phyloP scores from a whole-genome alignment of 2,113 vertebrate genomes.

The Onychorhynchus coronatus region DNA sequence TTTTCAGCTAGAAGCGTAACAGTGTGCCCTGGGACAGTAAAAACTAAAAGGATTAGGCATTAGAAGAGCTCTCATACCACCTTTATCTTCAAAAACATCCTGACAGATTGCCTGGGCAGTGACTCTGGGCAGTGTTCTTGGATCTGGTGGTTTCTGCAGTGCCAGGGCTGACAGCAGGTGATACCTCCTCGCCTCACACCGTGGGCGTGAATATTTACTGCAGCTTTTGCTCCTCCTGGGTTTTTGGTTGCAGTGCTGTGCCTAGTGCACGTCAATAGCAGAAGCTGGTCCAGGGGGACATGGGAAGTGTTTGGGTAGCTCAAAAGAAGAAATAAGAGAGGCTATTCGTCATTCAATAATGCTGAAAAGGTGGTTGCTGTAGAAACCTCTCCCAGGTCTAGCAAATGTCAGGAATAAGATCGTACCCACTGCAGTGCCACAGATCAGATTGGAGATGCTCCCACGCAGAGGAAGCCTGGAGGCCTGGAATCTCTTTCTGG shows the following conservation, averaged over 20 bases:
- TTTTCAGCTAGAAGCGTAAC: not conserved
- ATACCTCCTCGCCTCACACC: not conserved
- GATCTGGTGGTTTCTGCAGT: not conserved
- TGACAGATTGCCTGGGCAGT: not conserved
- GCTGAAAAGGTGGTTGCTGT: not conserved
- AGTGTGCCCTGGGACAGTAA: not conserved
- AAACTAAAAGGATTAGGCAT: not conserved
- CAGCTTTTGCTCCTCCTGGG: rapidly evolving
- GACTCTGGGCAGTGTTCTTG: not conserved
- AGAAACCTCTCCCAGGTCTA: conserved; percentile 4
- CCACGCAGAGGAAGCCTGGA: not conserved
- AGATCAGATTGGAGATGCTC: not conserved
- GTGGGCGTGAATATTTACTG: rapidly evolving
- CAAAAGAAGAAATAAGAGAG: not conserved
- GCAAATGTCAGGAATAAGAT: not conserved
- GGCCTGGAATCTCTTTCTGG: not conserved
- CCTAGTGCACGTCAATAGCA: not conserved
- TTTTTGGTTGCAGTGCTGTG: not conserved
- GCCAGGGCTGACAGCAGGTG: not conserved
- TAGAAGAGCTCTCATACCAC: not conserved
- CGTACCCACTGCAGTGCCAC: not conserved
- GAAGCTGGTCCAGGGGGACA: not conserved
- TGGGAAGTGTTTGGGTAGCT: not conserved
- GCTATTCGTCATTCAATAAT: not conserved
- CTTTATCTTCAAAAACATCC: not conserved